Base-by-base conservation (phyloP, 2,113 vertebrate genomes). In the Elaphurus davidianus region DNA sequence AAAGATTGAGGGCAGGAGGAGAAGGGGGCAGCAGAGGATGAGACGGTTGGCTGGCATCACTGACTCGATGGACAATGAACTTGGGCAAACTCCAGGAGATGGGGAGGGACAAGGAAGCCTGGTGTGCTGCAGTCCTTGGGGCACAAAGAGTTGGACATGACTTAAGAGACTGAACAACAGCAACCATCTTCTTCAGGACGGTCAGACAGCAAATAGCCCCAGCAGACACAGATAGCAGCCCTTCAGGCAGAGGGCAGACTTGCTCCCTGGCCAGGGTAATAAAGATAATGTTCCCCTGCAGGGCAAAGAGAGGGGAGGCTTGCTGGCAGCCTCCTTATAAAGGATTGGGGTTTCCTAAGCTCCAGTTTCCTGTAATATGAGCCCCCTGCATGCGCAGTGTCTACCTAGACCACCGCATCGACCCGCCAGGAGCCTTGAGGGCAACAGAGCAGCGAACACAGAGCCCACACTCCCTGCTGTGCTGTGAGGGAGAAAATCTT, bases 391-490 rank as follows among this genome's bases (percentile, higher is more conserved):
- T 12, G 16, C 8, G 3, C 7, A 33, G 33, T 27, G n/a, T 25
- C 17, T 16, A 21, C 19, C 33, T 43, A 5, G 25, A 23, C 40
- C 90, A 7, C 27, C 21, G 1, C 5, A 2, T 17, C 30, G 6
- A 6, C 2, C 33, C 28, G 0, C 43, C 8, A 1, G 0, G 8
- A 17, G 28, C 19, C 43, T 28, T 10, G 10, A 25, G 33, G 30
- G 30, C 59, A 47, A 76, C 10, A 3, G 10, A 16, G 45, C 2
- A 4, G 45, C 30, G 0, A 25, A 52, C 50, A 54, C 33, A 47
- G 78, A 78, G 81, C n/a, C n/a, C 76, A 11, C 0, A 3, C 36
- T 19, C 19, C 54, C 4, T 10, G 16, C 23, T 57, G 27, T 6
- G 8, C 23, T 27, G 6, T 3, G 5, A 6, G 6, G 2, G 30